A percentile compares a stretch with the other conserved stretches of the same genome.
Conservation (phyloP, 2,113 vertebrate genomes). For the Orientallactaga bullata region DNA sequence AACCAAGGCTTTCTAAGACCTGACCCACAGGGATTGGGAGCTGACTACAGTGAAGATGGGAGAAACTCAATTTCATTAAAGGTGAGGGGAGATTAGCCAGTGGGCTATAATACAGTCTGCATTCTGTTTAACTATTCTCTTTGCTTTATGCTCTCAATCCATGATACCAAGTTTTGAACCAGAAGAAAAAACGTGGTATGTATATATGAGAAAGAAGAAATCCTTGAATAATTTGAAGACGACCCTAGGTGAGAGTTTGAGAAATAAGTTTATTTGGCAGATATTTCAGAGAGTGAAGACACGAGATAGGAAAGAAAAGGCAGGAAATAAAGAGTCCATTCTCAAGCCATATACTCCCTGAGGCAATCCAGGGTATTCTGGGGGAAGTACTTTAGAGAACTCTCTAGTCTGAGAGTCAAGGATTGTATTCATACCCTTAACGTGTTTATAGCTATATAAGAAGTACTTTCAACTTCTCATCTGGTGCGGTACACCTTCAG, state of each 20-base stretch:
- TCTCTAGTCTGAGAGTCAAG: neutral
- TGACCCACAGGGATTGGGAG: conserved; percentile 14
- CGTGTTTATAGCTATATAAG: neutral
- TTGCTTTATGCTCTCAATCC: conserved; percentile 11
- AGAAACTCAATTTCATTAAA: conserved; percentile 56
- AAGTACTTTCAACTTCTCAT: neutral
- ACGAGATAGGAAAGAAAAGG: neutral
- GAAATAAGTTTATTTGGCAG: conserved; percentile 19
- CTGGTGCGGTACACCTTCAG: neutral
- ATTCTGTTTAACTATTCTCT: conserved; percentile 49
- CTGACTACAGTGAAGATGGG: neutral
- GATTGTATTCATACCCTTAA: neutral
- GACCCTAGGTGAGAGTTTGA: conserved; percentile 29
- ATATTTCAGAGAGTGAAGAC: neutral
- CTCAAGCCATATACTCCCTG: neutral
- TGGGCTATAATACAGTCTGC: neutral
- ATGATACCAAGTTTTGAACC: conserved; percentile 38
- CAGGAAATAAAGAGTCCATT: neutral
- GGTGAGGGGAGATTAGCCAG: neutral
- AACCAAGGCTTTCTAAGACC: conserved; percentile 58
- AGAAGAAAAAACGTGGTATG: neutral
- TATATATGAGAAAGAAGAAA: conserved; percentile 28
- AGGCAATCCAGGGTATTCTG: neutral
- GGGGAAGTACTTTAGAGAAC: neutral
- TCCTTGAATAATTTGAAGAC: conserved; percentile 55